phyloP scores from a whole-genome alignment of 2,888 invertebrate species.

The Diploptera punctata region DNA sequence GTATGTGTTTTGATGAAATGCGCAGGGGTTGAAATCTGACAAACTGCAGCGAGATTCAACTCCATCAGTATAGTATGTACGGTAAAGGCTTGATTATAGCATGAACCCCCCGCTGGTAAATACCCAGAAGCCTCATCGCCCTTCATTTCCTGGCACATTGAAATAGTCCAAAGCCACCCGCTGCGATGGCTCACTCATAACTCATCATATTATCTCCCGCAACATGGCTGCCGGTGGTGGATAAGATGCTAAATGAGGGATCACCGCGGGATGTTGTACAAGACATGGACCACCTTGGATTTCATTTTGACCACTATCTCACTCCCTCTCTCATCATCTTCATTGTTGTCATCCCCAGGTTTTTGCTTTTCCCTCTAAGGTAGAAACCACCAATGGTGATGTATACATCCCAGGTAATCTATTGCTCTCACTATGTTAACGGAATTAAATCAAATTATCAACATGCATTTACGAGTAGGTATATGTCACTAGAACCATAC shows the following conservation, averaged over 20 bases:
- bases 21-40: no score
- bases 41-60: not conserved
- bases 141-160: slow-evolving; percentile 35
- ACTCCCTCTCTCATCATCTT: not conserved
- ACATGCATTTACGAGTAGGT: no score
- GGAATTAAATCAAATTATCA: no score
- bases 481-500: no score
- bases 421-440: not conserved
- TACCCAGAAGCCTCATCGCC: slow-evolving; percentile 38
- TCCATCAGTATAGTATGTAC: not conserved
- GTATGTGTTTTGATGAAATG: no score
- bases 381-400: not conserved
- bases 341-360: slow-evolving; percentile 21
- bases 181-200: slow-evolving; percentile 26
- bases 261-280: not conserved
- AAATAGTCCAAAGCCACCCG: slow-evolving; percentile 30
- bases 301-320: not conserved
- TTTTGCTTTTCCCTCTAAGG: not conserved
- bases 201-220: slow-evolving; percentile 24
- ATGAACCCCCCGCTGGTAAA: slow-evolving; percentile 29
- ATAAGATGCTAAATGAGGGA: not conserved
- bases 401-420: not conserved
- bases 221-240: slow-evolving; percentile 5
- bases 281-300: slow-evolving; percentile 12
- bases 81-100: slow-evolving; percentile 9